phyloP scores from a whole-genome alignment of 2,797 vertebrate species.

The Xiphorhynchus erythropygius region DNA sequence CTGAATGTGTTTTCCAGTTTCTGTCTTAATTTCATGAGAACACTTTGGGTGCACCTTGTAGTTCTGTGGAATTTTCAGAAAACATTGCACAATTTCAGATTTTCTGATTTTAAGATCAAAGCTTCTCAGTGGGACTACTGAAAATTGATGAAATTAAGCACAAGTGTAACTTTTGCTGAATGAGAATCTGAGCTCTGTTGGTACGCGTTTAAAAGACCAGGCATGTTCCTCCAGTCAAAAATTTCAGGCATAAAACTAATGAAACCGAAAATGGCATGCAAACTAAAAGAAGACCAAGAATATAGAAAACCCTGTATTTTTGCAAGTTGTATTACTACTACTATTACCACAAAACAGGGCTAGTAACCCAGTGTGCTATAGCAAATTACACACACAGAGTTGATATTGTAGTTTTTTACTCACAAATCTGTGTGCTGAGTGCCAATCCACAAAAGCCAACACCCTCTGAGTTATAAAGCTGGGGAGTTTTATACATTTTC shows the following conservation, averaged over 20 bases:
- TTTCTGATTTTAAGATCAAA: background rate
- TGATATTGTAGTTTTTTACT: background rate
- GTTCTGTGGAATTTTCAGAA: background rate
- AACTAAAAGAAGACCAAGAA: background rate
- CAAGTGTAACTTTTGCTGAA: background rate
- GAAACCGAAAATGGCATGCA: background rate
- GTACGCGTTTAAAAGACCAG: background rate
- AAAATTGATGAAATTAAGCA: background rate
- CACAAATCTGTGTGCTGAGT: background rate
- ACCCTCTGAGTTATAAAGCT: background rate
- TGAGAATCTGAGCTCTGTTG: background rate
- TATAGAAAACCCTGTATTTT: background rate
- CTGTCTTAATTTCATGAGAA: background rate
- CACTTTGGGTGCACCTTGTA: background rate
- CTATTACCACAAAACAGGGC: background rate
- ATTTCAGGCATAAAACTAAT: background rate
- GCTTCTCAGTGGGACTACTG: background rate
- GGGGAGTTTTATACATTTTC: fast-evolving
- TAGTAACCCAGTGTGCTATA: background rate
- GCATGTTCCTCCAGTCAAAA: background rate
- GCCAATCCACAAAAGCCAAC: background rate
- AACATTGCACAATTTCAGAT: background rate
- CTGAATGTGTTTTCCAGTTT: background rate
- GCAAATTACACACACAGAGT: no score
- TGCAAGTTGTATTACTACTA: background rate